Percentiles rank a stretch among this genome's conserved stretches.
Evolutionary conservation across 2,888 invertebrate genomes (phyloP).

Genomic region (Drosophila glabriapex): DNA sequence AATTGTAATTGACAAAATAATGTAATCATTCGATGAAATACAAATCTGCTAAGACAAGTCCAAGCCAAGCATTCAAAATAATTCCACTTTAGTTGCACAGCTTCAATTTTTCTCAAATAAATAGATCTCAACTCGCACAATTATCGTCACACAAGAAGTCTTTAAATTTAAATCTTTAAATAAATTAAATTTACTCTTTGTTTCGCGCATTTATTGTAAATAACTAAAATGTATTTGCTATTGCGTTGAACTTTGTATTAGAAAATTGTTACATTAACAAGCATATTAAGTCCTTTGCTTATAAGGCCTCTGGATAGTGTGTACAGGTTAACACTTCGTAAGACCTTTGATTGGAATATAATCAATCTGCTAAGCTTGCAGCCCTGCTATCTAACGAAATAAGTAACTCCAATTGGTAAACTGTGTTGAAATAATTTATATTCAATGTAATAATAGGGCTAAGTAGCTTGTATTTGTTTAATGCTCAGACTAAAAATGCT

Average conservation of each 20-base stretch:
- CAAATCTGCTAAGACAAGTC: background rate
- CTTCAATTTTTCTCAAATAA: background rate
- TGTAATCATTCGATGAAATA: background rate
- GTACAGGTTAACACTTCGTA: background rate
- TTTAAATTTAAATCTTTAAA: background rate
- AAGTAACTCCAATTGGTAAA: background rate
- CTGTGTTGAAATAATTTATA: background rate
- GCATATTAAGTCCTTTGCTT: background rate
- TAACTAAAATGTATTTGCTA: no score
- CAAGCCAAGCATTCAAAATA: background rate
- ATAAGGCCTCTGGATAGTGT: background rate
- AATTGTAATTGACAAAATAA: background rate
- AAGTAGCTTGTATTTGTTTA: background rate
- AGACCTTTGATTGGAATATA: background rate
- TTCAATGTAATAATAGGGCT: background rate
- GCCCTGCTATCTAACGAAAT: background rate
- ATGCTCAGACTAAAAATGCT: background rate
- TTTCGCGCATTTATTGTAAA: background rate
- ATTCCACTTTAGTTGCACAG: background rate
- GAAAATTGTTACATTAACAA: background rate
- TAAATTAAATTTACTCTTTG: background rate
- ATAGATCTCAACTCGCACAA: background rate
- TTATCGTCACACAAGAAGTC: background rate
- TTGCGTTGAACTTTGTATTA: no score
- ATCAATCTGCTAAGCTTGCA: background rate